Conservation (phyloP, 2,113 vertebrate genomes). For the Oreotrochilus melanogaster region DNA sequence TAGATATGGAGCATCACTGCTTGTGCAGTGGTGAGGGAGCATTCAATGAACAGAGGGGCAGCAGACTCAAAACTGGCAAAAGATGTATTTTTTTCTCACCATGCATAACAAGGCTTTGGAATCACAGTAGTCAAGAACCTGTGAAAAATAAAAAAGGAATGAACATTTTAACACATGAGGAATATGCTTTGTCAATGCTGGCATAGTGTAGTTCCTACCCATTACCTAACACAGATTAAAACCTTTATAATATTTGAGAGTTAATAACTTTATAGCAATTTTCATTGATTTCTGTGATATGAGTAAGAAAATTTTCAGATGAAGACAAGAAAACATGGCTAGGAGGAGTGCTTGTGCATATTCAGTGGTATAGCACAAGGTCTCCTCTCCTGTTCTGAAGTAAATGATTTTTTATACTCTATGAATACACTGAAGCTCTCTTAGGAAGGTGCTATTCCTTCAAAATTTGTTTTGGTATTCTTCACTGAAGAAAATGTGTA, state of each 20-base stretch:
- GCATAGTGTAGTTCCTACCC: neutral
- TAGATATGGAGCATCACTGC: neutral
- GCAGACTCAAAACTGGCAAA: neutral
- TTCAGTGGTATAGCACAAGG: neutral
- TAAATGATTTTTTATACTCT: neutral
- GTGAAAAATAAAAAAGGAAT: neutral
- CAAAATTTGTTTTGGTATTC: neutral
- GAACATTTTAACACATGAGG: neutral
- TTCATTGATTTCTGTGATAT: neutral
- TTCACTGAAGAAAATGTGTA: neutral
- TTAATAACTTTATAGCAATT: neutral
- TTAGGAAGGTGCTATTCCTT: neutral
- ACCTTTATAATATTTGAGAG: neutral
- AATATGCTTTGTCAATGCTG: neutral
- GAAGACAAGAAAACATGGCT: neutral
- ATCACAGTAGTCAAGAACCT: neutral
- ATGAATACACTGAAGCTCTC: neutral
- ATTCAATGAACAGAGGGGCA: neutral
- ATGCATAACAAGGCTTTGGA: neutral
- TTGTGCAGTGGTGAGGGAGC: neutral
- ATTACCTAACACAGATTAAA: neutral
- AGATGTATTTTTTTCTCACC: neutral
- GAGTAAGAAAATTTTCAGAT: neutral
- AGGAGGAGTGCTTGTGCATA: rapidly evolving
- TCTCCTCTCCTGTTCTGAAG: neutral